These are phyloP conservation scores for Leuctra nigra DNA, from an alignment of 2,888 invertebrate species.

Conservation along the genomic window DNA sequence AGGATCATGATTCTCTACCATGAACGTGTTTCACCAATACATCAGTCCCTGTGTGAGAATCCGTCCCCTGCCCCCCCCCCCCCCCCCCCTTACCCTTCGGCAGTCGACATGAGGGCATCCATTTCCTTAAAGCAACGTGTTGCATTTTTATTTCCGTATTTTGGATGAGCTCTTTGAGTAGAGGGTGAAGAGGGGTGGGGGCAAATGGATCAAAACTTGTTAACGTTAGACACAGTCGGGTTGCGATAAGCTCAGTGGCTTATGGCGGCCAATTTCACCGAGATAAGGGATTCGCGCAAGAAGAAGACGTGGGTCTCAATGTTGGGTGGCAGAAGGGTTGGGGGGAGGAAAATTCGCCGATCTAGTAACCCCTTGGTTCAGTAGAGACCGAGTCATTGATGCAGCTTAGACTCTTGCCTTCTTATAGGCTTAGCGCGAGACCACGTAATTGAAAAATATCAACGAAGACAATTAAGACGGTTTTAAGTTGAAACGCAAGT, in stretches of 20 bases:
- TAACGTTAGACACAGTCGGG: not conserved
- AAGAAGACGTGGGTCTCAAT: not conserved
- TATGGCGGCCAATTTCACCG: not conserved
- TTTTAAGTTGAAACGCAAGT: too few species aligned
- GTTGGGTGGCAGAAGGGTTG: not conserved
- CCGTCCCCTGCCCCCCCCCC: too few species aligned
- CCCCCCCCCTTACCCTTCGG: too few species aligned
- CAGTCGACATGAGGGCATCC: not conserved
- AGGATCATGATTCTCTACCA: conserved; percentile 14
- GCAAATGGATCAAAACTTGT: conserved; percentile 7
- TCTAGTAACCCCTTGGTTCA: too few species aligned
- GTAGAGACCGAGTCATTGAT: too few species aligned
- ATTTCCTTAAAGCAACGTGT: conserved; percentile 1
- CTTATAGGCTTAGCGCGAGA: too few species aligned
- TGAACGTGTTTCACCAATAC: conserved; percentile 1
- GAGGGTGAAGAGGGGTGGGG: too few species aligned
- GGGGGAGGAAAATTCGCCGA: too few species aligned
- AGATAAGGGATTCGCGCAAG: not conserved
- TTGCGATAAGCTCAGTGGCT: not conserved
- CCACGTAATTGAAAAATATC: too few species aligned
- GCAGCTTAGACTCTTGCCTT: too few species aligned
- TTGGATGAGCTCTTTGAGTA: not conserved
- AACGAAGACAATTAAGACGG: too few species aligned
- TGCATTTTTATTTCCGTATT: conserved; percentile 4
- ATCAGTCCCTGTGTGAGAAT: too few species aligned